These are phyloP conservation scores for Rhinella marina DNA, from an alignment of 2,797 vertebrate genomes.

Conservation along the genomic window DNA sequence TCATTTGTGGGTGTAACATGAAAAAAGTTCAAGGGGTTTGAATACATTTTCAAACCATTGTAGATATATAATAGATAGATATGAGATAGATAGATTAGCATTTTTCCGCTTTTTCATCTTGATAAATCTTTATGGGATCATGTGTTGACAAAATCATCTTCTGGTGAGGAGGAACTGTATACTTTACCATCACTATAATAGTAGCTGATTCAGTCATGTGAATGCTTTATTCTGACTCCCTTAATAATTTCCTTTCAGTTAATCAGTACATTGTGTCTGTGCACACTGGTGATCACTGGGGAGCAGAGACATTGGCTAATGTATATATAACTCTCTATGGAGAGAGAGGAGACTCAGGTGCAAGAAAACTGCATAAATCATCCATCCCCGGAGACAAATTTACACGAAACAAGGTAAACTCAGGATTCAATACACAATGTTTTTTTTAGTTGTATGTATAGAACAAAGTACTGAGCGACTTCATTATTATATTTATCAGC, in stretches of 20 bases:
- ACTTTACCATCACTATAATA: neutral
- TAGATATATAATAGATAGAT: too few species aligned
- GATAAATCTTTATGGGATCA: neutral
- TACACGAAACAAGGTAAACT: conserved; percentile 70
- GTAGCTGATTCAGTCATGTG: neutral
- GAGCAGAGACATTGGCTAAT: conserved; percentile 71
- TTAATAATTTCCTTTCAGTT: conserved; percentile 62
- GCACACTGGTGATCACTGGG: conserved; percentile 67
- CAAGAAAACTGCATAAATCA: conserved; percentile 67
- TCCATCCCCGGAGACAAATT: conserved; percentile 67
- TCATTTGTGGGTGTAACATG: too few species aligned
- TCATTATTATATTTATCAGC: neutral
- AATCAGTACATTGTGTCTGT: conserved; percentile 69
- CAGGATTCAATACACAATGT: neutral
- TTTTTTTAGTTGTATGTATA: neutral
- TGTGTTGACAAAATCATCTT: neutral
- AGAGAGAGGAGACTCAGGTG: conserved; percentile 70
- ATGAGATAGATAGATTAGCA: too few species aligned
- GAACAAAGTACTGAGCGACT: neutral
- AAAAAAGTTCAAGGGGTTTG: too few species aligned
- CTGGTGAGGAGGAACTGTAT: neutral
- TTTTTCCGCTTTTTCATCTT: neutral
- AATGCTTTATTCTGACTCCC: neutral
- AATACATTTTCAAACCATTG: too few species aligned
- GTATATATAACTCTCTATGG: conserved; percentile 69